Evolutionary conservation across 2,797 vertebrate genomes (phyloP).

Genomic region (Carapus acus): DNA sequence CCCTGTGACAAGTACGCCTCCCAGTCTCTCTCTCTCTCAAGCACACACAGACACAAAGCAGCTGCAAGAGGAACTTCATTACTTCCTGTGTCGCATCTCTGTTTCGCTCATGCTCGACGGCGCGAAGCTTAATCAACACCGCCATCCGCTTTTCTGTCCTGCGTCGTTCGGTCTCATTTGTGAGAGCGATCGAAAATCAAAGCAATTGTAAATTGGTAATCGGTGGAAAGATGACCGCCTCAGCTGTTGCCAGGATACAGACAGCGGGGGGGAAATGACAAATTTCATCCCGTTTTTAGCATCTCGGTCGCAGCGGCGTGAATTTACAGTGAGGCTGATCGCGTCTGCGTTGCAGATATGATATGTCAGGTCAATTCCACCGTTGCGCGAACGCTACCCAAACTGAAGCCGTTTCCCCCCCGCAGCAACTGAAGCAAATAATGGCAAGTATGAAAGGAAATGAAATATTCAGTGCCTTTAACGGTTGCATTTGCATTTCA

Average conservation of each 20-base stretch:
- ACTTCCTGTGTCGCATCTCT: neutral
- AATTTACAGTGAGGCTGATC: neutral
- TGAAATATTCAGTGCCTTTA: neutral
- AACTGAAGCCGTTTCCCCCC: too few relatives aligned
- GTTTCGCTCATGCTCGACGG: too few relatives aligned
- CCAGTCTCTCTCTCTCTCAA: neutral
- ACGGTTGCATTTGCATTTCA: too few relatives aligned
- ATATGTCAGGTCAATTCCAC: constrained; percentile 4
- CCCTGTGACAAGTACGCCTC: constrained; percentile 85
- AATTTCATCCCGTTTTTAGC: too few relatives aligned
- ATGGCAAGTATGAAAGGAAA: neutral
- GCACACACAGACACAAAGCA: neutral
- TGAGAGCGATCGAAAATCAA: too few relatives aligned
- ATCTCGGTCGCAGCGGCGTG: neutral
- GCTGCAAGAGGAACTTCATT: neutral
- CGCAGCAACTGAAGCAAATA: too few relatives aligned
- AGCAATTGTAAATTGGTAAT: neutral
- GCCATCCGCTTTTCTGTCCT: too few relatives aligned
- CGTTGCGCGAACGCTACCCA: neutral
- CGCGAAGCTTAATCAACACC: too few relatives aligned
- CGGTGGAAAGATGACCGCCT: neutral
- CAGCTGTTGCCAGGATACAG: neutral
- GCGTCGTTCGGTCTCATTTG: neutral
- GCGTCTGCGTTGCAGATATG: neutral
- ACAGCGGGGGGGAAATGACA: neutral